A percentile compares a stretch with the other conserved stretches of the same genome.
phyloP scores from a whole-genome alignment of 2,113 vertebrate species.

The Ailuropoda melanoleuca region DNA sequence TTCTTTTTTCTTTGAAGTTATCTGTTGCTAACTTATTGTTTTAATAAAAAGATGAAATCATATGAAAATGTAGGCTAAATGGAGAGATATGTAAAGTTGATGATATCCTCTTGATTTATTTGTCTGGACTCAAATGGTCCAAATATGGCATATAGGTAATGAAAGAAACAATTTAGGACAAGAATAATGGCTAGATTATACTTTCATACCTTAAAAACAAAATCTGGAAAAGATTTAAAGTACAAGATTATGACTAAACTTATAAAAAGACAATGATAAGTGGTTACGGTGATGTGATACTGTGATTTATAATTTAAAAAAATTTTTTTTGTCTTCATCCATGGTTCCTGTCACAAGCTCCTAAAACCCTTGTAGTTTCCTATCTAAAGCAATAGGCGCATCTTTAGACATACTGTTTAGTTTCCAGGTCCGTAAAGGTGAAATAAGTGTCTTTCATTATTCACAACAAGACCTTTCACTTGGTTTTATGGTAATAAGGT shows the following conservation, averaged over 20 bases:
- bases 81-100: background rate
- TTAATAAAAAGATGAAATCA: background rate
- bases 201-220: background rate
- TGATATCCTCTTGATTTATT: background rate
- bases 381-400: background rate
- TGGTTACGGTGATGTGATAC: background rate
- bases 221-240: background rate
- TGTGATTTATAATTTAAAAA: background rate
- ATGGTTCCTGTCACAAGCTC: background rate
- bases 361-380: background rate
- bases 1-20: background rate
- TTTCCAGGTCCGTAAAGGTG: background rate
- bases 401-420: background rate
- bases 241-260: background rate
- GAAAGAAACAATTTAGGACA: background rate
- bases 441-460: background rate
- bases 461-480: background rate
- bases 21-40: background rate
- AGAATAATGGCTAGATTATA: background rate
- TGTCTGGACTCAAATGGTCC: background rate
- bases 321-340: background rate
- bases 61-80: background rate
- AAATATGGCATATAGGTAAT: background rate
- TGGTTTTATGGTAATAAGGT: background rate
- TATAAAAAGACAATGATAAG: background rate